Base-by-base conservation (phyloP, 2,113 vertebrate species). In the Psilopsiagon aurifrons region DNA sequence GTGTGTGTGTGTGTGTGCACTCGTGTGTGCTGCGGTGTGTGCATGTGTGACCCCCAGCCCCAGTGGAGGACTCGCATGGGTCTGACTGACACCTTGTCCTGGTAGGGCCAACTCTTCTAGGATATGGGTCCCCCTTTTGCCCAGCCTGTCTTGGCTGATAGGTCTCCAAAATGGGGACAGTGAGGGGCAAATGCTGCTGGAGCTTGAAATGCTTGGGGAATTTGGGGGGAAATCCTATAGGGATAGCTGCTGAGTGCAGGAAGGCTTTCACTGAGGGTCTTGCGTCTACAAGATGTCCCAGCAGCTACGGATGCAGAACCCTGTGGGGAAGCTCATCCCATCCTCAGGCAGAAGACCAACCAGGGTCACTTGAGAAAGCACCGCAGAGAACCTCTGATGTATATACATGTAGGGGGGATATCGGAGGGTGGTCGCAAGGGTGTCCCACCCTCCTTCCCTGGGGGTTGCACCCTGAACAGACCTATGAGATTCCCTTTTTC, bases 381-480 rank as follows among this genome's bases (percentile, higher is more conserved):
- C 41, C 43, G 33, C 49, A 41, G n/a, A 15, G 15, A 73, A 44
- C 9, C 3, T 25, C 17, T 47, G 33, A 31, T 23, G 5, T 15
- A 24, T 86, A 27, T n/a, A 29, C 2, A 1, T 10, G 13, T 12
- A 3, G 1, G 19, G 66, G 37, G 22, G n/a, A 27, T 18, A 17
- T 59, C 1, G 5, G 52, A 19, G 33, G 6, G 29, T 8, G 12
- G 57, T n/a, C 20, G 20, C 57, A 59, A 13, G 33, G 6, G 20
- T 23, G 19, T 79, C 22, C 60, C 60, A 54, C 37, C 13, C 6
- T 90, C 4, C 52, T 73, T 63, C 24, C 19, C 11, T 62, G 31
- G 33, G n/a, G 6, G 74, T 9, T 0, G 0, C 12, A n/a, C 14
- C 24, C 33, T 3, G 0, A 49, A 41, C 9, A 41, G 71, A 43